Conservation (phyloP, 2,113 vertebrate genomes). For the Uria aalge region DNA sequence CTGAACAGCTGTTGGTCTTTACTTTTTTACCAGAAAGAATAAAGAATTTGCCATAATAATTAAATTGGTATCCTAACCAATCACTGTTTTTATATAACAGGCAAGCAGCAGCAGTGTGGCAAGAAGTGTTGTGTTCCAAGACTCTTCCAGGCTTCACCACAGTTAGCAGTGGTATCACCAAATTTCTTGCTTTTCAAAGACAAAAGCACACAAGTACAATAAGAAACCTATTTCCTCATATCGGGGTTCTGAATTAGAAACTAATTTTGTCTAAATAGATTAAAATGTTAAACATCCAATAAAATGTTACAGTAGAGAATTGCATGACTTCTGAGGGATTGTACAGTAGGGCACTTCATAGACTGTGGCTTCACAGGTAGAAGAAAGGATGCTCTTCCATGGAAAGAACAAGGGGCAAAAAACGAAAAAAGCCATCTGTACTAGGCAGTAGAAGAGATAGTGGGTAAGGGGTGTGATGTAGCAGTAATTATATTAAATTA, state of each 20-base stretch:
- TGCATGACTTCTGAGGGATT: not conserved
- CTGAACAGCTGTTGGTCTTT: not conserved
- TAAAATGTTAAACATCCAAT: not conserved
- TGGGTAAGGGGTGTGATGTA: rapidly evolving
- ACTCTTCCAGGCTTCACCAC: not conserved
- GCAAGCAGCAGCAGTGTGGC: not conserved
- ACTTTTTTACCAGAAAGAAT: not conserved
- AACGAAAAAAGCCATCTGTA: not conserved
- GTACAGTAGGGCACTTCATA: rapidly evolving
- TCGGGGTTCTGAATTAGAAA: not conserved
- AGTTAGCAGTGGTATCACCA: not conserved
- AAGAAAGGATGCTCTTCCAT: not conserved
- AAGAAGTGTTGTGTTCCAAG: not conserved
- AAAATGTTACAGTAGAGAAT: not conserved
- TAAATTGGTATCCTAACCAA: not conserved
- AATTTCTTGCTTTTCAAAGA: not conserved
- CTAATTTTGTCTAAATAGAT: not conserved
- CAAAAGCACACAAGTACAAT: not conserved
- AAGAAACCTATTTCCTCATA: not conserved
- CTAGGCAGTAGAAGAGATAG: not conserved
- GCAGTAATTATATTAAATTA: not conserved
- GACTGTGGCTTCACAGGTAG: not conserved
- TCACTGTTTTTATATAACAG: not conserved
- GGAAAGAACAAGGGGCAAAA: not conserved
- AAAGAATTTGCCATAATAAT: not conserved